These are phyloP conservation scores for Crossaster papposus DNA, from an alignment of 53 echinoderm and acorn worm genomes.

Conservation along the genomic window DNA sequence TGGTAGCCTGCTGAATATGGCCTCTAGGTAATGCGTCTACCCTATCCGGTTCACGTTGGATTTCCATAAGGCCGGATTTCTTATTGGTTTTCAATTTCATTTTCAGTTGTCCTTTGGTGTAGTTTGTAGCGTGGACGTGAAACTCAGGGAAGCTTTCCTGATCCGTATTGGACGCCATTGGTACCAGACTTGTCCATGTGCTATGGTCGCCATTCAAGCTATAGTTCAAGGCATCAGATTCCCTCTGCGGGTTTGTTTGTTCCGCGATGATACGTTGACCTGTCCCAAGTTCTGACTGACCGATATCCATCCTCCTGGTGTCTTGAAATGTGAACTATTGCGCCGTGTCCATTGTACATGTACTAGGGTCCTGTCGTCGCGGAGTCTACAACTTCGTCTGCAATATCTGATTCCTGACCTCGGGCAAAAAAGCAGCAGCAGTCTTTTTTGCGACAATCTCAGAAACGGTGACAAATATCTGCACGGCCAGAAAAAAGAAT, in stretches of 20 bases:
- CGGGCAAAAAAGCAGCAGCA: not conserved
- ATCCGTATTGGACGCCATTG: not conserved
- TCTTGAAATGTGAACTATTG: not conserved
- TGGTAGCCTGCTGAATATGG: not conserved
- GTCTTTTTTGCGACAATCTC: not conserved
- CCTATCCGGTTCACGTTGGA: not conserved
- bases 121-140: constrained; percentile 61
- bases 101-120: constrained; percentile 66
- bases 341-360: not conserved
- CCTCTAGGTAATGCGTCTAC: not conserved
- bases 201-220: too few relatives aligned
- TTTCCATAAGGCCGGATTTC: not conserved
- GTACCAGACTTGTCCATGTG: not conserved
- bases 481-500: not conserved
- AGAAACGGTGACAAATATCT: not conserved
- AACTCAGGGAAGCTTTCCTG: constrained; percentile 38
- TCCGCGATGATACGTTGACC: not conserved
- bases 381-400: not conserved
- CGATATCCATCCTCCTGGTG: not conserved
- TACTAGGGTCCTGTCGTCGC: not conserved
- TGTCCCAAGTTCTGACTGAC: not conserved
- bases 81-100: constrained; percentile 60
- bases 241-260: not conserved
- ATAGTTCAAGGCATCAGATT: not conserved
- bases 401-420: not conserved